phyloP scores from a whole-genome alignment of 2,888 invertebrate genomes.

The Escarpia spicata region DNA sequence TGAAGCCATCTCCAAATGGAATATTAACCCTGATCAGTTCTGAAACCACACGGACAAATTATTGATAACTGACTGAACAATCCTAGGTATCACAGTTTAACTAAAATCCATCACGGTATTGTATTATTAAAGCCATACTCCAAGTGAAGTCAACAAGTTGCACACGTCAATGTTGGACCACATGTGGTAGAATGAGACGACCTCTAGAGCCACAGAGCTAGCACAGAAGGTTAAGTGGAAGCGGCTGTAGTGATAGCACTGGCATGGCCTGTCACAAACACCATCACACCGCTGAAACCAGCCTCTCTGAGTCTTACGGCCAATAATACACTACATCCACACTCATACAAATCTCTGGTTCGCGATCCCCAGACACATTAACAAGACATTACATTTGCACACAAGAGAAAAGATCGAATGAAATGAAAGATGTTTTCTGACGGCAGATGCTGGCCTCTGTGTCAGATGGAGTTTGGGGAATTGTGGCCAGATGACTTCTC shows the following conservation, averaged over 20 bases:
- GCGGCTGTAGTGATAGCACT: background rate
- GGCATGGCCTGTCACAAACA: background rate
- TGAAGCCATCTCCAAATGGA: too few relatives aligned
- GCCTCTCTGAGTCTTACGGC: background rate
- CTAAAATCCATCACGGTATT: too few relatives aligned
- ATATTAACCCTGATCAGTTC: too few relatives aligned
- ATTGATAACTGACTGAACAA: too few relatives aligned
- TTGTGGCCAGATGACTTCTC: background rate
- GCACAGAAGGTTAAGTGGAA: too few relatives aligned
- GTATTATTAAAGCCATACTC: too few relatives aligned
- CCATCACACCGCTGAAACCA: background rate
- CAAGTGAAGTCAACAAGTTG: too few relatives aligned
- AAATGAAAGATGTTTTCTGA: conserved; percentile 7
- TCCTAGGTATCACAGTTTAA: too few relatives aligned
- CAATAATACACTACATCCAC: background rate
- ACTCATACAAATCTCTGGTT: background rate
- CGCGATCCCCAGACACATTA: background rate
- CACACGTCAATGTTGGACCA: too few relatives aligned
- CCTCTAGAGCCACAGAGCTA: too few relatives aligned
- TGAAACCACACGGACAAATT: too few relatives aligned
- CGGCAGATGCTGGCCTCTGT: background rate
- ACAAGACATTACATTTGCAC: background rate
- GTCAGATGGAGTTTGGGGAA: background rate
- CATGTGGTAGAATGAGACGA: too few relatives aligned
- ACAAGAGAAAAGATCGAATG: background rate